Base-by-base conservation (phyloP, 2,113 vertebrate species). In the Dipodomys stephensi region DNA sequence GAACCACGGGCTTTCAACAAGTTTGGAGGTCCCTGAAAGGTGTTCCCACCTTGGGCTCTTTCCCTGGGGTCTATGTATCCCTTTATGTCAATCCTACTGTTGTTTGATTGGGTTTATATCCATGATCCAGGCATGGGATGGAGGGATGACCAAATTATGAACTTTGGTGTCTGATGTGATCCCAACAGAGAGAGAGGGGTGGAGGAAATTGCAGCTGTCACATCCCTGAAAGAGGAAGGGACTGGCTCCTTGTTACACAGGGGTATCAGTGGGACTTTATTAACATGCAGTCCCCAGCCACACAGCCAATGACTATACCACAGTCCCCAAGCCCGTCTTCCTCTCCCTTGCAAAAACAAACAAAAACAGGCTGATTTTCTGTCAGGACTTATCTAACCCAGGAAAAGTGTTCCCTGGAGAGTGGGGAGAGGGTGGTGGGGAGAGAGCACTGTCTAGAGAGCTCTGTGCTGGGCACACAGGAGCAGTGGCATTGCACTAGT, bases 131-230 rank as follows among this genome's bases (percentile, higher is more conserved):
- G 4, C 4, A 13, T 23, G 1, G 19, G 5, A 19, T 60, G 57
- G 32, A 30, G 32, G 73, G 53, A 87, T 83, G 39, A 79, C 35
- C 49, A 80, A 83, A 28, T 83, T 80, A 72, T 53, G 4, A 80
- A 30, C 25, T n/a, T n/a, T 20, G n/a, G 28, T 27, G 73, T 25
- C 27, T 13, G 8, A 3, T 73, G 93, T 78, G 73, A 77, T 49
- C 5, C 57, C 5, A 2, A 25, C 1, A 39, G 32, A 73, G n/a
- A 12, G 2, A 30, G 0, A 46, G 13, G 46, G 11, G 11, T 19
- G 39, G 12, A 10, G 32, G 39, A 18, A 57, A 57, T 13, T 57
- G 15, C 16, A 18, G 53, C 53, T 30, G 16, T 71, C 53, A 44
- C 32, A 80, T 57, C 35, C 64, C 28, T 81, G 22, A 27, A 72